Evolutionary conservation across 2,797 vertebrate species (phyloP).

Genomic region (Morus bassanus): DNA sequence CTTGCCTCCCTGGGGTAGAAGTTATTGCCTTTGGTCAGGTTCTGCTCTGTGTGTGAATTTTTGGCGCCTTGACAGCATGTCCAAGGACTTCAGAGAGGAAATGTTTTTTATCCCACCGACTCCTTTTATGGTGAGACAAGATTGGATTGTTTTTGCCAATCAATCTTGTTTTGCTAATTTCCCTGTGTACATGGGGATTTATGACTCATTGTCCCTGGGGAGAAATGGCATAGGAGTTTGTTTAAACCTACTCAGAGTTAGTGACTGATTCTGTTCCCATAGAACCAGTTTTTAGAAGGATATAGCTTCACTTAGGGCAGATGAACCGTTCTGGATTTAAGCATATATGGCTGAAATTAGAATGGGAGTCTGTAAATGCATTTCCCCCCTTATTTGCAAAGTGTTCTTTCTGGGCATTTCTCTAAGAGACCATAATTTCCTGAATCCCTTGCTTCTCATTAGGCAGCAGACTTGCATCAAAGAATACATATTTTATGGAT

Average conservation of each 20-base stretch:
- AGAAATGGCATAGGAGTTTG: constrained; percentile 42
- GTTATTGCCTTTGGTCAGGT: neutral
- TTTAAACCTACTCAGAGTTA: constrained; percentile 39
- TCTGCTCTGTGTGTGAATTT: neutral
- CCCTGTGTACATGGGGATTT: constrained; percentile 30
- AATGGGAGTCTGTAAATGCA: neutral
- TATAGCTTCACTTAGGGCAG: neutral
- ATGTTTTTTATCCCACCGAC: neutral
- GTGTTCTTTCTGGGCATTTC: constrained; percentile 14
- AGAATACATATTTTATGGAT: constrained; percentile 38
- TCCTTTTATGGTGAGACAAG: constrained; percentile 13
- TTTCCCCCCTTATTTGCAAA: neutral
- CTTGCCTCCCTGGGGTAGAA: neutral
- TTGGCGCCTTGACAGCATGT: neutral
- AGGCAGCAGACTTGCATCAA: constrained; percentile 24
- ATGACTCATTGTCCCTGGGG: constrained; percentile 51
- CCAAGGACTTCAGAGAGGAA: neutral
- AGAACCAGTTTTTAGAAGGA: constrained; percentile 32
- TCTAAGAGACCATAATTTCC: neutral
- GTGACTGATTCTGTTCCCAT: constrained; percentile 33
- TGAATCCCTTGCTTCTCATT: constrained; percentile 22
- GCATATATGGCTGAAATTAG: constrained; percentile 14
- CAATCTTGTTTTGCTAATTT: constrained; percentile 54
- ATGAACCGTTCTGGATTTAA: neutral
- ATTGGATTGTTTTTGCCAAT: constrained; percentile 49